These are phyloP conservation scores for Catonia carolina DNA, from an alignment of 2,888 invertebrate species.

Conservation along the genomic window DNA sequence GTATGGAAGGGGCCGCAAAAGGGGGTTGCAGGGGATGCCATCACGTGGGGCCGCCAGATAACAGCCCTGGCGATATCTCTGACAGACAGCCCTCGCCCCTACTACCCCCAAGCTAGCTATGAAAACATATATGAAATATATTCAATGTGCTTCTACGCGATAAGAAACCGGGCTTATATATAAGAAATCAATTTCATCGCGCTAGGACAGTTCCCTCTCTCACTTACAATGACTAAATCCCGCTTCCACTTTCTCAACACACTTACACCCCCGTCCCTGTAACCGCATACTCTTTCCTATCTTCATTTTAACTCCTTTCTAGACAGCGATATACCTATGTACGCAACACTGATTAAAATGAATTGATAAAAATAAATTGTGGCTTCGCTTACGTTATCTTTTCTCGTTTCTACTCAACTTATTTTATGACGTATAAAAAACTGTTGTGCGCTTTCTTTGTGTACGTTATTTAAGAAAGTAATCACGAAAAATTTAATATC, in stretches of 20 bases:
- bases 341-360: too few relatives aligned
- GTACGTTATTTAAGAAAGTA: too few relatives aligned
- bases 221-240: constrained; percentile 11
- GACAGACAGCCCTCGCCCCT: constrained; percentile 23
- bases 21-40: constrained; percentile 14
- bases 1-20: constrained; percentile 21
- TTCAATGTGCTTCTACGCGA: constrained; percentile 29
- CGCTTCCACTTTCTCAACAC: background rate
- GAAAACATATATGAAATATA: constrained; percentile 33
- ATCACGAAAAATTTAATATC: too few relatives aligned
- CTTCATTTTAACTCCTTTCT: too few relatives aligned
- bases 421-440: too few relatives aligned
- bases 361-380: too few relatives aligned
- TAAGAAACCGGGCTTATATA: constrained; percentile 30
- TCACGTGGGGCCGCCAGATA: constrained; percentile 14
- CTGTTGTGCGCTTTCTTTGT: too few relatives aligned
- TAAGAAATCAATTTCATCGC: constrained; percentile 31
- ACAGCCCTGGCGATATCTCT: constrained; percentile 20
- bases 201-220: constrained; percentile 6
- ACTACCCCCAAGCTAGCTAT: constrained; percentile 14
- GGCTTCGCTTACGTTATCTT: too few relatives aligned
- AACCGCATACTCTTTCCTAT: too few relatives aligned
- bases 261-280: too few relatives aligned
- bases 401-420: too few relatives aligned
- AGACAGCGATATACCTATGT: too few relatives aligned